phyloP scores from a whole-genome alignment of 2,888 invertebrate species.

The Phalangium opilio region DNA sequence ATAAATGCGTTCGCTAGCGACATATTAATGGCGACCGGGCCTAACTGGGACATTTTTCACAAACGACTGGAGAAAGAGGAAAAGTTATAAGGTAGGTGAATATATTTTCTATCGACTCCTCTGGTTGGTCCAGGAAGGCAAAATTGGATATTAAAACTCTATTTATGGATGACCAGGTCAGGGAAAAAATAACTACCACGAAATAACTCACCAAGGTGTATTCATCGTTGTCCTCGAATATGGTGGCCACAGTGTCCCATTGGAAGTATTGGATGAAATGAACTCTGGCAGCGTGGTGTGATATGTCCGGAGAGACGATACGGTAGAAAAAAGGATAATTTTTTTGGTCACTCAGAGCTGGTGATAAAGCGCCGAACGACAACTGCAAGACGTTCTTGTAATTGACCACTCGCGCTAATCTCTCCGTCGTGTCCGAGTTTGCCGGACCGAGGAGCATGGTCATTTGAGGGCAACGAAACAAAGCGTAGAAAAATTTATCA shows the following conservation, averaged over 20 bases:
- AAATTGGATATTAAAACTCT: too few species aligned
- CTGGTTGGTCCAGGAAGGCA: too few species aligned
- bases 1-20: too few species aligned
- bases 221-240: conserved; percentile 71
- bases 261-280: conserved; percentile 61
- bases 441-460: conserved; percentile 70
- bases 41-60: too few species aligned
- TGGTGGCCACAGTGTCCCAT: conserved; percentile 75
- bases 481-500: conserved; percentile 77
- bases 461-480: conserved; percentile 56
- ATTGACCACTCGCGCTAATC: conserved; percentile 74
- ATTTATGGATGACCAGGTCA: too few species aligned
- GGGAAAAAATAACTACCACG: too few species aligned
- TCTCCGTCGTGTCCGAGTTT: conserved; percentile 80
- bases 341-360: conserved; percentile 68
- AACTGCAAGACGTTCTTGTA: conserved; percentile 79
- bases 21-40: too few species aligned
- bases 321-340: conserved; percentile 80
- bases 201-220: conserved; percentile 55
- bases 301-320: conserved; percentile 76
- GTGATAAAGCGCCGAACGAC: conserved; percentile 77
- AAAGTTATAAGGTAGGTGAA: too few species aligned
- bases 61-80: too few species aligned
- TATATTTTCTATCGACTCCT: too few species aligned
- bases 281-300: conserved; percentile 71